Base-by-base conservation (phyloP, 2,888 invertebrate species). In the Leptodirus hochenwartii region DNA sequence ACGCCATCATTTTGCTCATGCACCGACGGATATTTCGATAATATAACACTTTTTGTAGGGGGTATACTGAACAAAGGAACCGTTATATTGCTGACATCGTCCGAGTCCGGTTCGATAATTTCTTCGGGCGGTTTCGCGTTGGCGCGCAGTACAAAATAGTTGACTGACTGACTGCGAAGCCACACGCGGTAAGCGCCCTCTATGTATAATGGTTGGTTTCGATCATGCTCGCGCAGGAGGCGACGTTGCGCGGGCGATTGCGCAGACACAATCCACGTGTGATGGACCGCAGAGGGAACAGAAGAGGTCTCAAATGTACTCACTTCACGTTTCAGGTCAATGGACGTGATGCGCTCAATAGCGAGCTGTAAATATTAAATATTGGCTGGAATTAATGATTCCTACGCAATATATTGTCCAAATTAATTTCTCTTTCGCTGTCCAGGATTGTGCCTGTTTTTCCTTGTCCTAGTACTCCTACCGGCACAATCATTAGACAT, bases 1-100 rank as follows among this genome's bases (percentile, higher is more conserved):
- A 78, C 79, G 4, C 88, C 90, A 55, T 95, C 91, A 31, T 81
- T 76, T 56, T 95, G 91, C 50, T 91, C 85, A 50, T 96, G 93
- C 2, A 88, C 71, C 15, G 76, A 71, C 6, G 71, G 70, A 34
- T 61, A 53, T 5, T 53, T 25, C 29, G 39, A 40, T 27, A 59
- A 37, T 9, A 43, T 38, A 20, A 8, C n/a, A 20, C 8, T 5
- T 34, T 49, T 62, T 58, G 29, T 61, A 42, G 38, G 57, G 47
- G 41, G 61, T 55, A 67, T 44, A 59, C 59, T 43, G 46, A 56
- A 53, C 51, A 59, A 27, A 3, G 74, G 69, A 27, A 72, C 62
- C 32, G 63, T 53, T 34, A 82, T 56, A 33, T 71, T 60, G 4
- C 70, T 67, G 4, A 87, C 73, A 64, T 84, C 73, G 13, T 50